Evolutionary conservation across 2,888 invertebrate species (phyloP).

Genomic region (Ernsta delagoae): DNA sequence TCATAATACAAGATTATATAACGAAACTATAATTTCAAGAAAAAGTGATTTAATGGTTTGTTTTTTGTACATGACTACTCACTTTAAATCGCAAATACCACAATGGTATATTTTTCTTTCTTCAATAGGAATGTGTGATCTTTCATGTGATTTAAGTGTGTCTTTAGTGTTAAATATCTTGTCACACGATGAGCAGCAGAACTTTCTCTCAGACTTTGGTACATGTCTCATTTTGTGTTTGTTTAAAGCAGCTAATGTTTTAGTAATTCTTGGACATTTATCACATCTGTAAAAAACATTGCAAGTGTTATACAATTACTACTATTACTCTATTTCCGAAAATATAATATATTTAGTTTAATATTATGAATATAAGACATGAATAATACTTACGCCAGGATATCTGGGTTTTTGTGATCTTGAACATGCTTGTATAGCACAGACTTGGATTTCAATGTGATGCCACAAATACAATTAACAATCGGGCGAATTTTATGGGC

Average conservation of each 20-base stretch:
- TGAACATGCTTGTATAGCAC: constrained; percentile 82
- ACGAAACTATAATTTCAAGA: too few species aligned
- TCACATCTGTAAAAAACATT: constrained; percentile 69
- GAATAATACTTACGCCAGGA: constrained; percentile 69
- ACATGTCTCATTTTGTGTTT: constrained; percentile 82
- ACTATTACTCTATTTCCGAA: neutral
- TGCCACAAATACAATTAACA: constrained; percentile 77
- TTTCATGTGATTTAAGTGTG: constrained; percentile 77
- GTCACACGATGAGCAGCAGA: constrained; percentile 74
- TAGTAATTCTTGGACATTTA: constrained; percentile 80
- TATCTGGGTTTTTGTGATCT: constrained; percentile 79
- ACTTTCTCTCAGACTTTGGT: constrained; percentile 80
- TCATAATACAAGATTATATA: too few species aligned
- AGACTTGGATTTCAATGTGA: constrained; percentile 77
- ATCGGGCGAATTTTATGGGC: constrained; percentile 66
- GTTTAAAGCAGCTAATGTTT: constrained; percentile 72
- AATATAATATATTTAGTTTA: too few species aligned
- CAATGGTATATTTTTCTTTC: constrained; percentile 81
- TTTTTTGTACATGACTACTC: constrained; percentile 49
- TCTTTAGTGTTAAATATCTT: constrained; percentile 79
- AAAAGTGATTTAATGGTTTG: too few species aligned
- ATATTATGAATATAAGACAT: too few species aligned
- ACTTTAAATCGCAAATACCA: constrained; percentile 80
- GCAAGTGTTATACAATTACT: neutral
- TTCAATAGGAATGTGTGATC: constrained; percentile 81